Base-by-base conservation (phyloP, 2,888 invertebrate genomes). In the Parnassius orleans region DNA sequence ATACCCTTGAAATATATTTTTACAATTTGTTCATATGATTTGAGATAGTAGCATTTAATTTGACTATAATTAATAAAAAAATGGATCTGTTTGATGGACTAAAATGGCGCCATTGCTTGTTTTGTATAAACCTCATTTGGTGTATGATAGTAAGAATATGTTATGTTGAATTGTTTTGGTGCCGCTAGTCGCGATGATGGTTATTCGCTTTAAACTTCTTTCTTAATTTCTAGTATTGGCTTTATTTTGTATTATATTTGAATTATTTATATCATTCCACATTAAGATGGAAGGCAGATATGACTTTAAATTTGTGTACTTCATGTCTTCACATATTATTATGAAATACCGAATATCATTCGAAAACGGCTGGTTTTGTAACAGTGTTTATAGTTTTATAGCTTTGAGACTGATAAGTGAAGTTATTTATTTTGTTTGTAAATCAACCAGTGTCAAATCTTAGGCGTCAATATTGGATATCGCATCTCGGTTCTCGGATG, bases 351-450 rank as follows among this genome's bases (percentile, higher is more conserved):
- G 64, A 65, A 67, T 65, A 64, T 73, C 61, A 66, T 68, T 83
- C 80, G 76, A 80, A 78, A 81, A 80, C 77, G 77, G 79, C 81
- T 80, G 79, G 85, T 82, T 84, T 86, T 81, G 81, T 79, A 78
- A 84, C 84, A 79, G 79, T 81, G 81, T 78, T 90, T 77, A 90
- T 90, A 90, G 83, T 82, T 85, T 87, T 83, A 87, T 87, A 86
- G 87, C 85, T 75, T 86, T 87, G 86, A 90, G 90, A 91, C 90
- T 91, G 90, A 91, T 90, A 88, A 80, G 78, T 87, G 86, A 90
- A 83, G 86, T 88, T 88, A 89, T 89, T 89, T 90, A 88, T 90
- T 90, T 86, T 74, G 80, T 89, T 86, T 84, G 76, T 86, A 85
- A 86, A 87, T 84, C 85, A 84, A 86, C 84, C 87, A 84, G 87